phyloP scores from a whole-genome alignment of 2,113 vertebrate species.

The Candoia aspera region DNA sequence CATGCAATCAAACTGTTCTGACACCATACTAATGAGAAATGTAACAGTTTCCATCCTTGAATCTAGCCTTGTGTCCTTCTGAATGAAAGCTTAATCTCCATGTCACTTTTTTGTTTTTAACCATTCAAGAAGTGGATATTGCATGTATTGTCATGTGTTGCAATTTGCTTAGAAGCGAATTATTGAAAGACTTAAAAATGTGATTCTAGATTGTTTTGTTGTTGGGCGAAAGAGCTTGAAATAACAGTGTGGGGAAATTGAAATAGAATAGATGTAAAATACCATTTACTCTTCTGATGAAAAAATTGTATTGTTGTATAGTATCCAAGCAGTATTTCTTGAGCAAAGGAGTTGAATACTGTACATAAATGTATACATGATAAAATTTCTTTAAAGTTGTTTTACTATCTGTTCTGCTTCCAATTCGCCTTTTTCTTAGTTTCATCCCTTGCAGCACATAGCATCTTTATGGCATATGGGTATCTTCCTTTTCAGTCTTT shows the following conservation, averaged over 20 bases:
- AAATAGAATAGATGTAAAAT: background rate
- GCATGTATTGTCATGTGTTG: background rate
- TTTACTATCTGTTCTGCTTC: background rate
- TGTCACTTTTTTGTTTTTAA: background rate
- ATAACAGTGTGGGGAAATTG: background rate
- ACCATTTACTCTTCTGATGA: background rate
- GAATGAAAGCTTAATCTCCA: background rate
- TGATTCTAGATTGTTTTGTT: background rate
- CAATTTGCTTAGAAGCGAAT: background rate
- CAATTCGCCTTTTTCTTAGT: background rate
- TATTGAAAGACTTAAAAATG: background rate
- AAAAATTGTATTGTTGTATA: background rate
- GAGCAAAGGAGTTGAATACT: background rate
- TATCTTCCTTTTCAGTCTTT: too few relatives aligned
- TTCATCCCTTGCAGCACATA: background rate
- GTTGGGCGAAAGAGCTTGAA: conserved; percentile 8
- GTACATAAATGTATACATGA: too few relatives aligned
- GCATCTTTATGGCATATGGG: too few relatives aligned
- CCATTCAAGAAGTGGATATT: background rate
- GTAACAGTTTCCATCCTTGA: background rate
- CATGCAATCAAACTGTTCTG: background rate
- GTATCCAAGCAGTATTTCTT: background rate
- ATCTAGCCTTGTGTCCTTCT: background rate
- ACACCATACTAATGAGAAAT: background rate
- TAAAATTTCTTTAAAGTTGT: too few relatives aligned